A percentile compares a stretch with the other conserved stretches of the same genome.
Conservation (phyloP, 2,113 vertebrate species). For the Ardeotis arabs region DNA sequence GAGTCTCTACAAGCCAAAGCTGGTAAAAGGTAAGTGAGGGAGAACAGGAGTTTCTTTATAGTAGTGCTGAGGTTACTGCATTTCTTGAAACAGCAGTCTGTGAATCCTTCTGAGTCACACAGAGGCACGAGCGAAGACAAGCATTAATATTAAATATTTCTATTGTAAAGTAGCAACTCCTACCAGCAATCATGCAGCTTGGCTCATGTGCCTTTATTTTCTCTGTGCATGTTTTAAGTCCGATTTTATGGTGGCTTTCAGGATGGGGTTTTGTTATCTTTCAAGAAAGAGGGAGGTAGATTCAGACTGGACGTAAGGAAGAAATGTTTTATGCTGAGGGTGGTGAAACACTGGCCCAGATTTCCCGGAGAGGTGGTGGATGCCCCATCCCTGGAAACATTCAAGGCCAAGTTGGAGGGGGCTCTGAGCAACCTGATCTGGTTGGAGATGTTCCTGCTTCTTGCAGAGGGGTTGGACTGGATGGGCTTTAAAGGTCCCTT, state of each 20-base stretch:
- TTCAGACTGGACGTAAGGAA: no score
- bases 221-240: not conserved
- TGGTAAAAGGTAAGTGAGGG: not conserved
- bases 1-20: not conserved
- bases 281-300: not conserved
- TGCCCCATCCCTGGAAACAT: no score
- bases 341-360: no score
- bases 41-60: not conserved
- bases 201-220: not conserved
- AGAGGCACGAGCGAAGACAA: not conserved
- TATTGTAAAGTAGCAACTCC: not conserved
- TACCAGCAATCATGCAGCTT: fast-evolving
- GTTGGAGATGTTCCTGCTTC: no score
- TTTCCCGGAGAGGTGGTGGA: no score
- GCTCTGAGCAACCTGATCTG: no score
- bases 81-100: not conserved
- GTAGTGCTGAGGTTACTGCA: not conserved
- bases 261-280: not conserved
- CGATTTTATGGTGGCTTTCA: not conserved
- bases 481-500: no score
- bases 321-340: no score
- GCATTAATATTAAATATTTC: not conserved
- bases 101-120: not conserved
- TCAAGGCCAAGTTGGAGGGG: no score
- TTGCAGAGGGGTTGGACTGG: no score